phyloP scores from a whole-genome alignment of 2,888 invertebrate genomes.

The Bellardia pandia region DNA sequence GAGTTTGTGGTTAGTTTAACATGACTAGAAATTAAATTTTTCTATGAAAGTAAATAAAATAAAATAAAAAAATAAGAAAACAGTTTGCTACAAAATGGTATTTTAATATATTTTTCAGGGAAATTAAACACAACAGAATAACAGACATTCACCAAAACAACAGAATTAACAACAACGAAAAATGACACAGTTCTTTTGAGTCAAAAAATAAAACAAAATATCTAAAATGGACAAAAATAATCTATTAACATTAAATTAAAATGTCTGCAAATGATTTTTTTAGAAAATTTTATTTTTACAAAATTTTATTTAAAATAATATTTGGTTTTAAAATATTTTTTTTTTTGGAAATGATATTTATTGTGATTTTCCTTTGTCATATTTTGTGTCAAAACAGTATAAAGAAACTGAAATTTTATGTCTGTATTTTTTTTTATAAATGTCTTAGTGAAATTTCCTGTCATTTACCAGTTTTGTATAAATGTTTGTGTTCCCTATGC shows the following conservation, averaged over 20 bases:
- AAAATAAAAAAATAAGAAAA: not conserved
- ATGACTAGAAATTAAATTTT: constrained; percentile 14
- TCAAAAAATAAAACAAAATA: not conserved
- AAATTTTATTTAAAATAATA: not conserved
- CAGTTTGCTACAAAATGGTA: constrained; percentile 19
- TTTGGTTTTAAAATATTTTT: not conserved
- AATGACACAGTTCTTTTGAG: not conserved
- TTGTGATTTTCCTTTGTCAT: not conserved
- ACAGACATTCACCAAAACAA: constrained; percentile 1
- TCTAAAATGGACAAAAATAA: constrained; percentile 10
- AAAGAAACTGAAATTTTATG: not conserved
- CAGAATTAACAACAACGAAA: not conserved
- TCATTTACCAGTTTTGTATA: not conserved
- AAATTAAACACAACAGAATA: constrained; percentile 27
- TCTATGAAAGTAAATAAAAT: not conserved
- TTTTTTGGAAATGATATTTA: not conserved
- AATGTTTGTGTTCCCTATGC: not conserved
- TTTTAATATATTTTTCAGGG: constrained; percentile 27
- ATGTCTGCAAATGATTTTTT: constrained; percentile 45
- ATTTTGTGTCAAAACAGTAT: not conserved
- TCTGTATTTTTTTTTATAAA: not conserved
- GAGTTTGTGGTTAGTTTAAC: constrained; percentile 40
- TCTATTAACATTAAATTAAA: constrained; percentile 47
- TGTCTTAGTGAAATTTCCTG: not conserved
- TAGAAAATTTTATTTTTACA: not conserved